phyloP scores from a whole-genome alignment of 2,113 vertebrate genomes.

The Dasyornis broadbenti region DNA sequence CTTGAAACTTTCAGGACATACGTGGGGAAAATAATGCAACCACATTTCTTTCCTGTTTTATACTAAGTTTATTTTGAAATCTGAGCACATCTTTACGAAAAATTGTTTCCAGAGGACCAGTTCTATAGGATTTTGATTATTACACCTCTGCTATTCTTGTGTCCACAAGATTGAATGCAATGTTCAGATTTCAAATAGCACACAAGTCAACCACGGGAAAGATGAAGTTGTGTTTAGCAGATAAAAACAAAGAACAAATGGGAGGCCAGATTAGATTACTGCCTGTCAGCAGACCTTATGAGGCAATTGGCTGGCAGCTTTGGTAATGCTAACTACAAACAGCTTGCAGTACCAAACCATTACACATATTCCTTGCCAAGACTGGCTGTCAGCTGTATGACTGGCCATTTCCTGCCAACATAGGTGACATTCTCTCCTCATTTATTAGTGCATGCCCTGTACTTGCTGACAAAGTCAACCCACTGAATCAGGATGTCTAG shows the following conservation, averaged over 20 bases:
- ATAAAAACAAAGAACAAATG: slow-evolving; percentile 64
- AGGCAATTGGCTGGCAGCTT: slow-evolving; percentile 44
- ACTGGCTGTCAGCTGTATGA: slow-evolving; percentile 14
- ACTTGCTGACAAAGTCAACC: slow-evolving; percentile 4
- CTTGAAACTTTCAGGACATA: neutral
- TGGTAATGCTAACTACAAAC: slow-evolving; percentile 48
- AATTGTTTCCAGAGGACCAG: neutral
- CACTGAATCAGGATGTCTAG: neutral
- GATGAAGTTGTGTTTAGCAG: slow-evolving; percentile 27
- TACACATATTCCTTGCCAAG: slow-evolving; percentile 30
- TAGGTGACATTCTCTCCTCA: slow-evolving; percentile 19
- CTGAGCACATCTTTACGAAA: neutral
- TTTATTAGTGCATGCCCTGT: neutral
- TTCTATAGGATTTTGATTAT: neutral
- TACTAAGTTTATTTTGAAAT: neutral
- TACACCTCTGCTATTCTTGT: neutral
- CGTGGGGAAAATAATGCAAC: neutral
- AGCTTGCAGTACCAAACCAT: slow-evolving; percentile 43
- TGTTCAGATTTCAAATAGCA: slow-evolving; percentile 25
- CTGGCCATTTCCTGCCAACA: slow-evolving; percentile 30
- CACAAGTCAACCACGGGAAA: neutral
- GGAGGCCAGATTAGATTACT: slow-evolving; percentile 57
- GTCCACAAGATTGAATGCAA: slow-evolving; percentile 12
- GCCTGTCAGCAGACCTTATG: slow-evolving; percentile 55
- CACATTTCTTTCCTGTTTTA: neutral